Conservation (phyloP, 1,140 invertebrate species). For the Pemphigus obesinymphae region DNA sequence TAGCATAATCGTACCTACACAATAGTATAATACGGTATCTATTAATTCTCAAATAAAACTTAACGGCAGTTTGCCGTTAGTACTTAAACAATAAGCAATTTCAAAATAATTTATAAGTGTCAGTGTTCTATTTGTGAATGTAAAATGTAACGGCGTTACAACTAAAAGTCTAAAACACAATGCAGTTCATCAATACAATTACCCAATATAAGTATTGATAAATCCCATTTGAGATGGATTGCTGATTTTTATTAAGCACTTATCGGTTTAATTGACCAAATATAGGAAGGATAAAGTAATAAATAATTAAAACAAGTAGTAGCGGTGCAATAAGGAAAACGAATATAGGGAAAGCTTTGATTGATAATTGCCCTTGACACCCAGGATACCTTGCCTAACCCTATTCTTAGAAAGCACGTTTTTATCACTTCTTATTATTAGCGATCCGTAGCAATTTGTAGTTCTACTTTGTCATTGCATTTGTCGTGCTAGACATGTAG, state of each 20-base stretch:
- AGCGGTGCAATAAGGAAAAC: no score
- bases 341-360: background rate
- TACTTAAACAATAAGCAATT: background rate
- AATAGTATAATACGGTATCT: background rate
- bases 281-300: no score
- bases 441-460: background rate
- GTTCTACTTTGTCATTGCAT: background rate
- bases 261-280: no score
- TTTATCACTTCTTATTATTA: background rate
- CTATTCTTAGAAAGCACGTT: background rate
- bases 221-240: background rate
- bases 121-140: background rate
- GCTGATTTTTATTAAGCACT: no score
- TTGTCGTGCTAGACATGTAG: background rate
- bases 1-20: no score
- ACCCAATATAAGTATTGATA: background rate
- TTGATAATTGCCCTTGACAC: slow-evolving; percentile 15
- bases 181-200: background rate
- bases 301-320: no score
- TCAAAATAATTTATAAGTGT: background rate
- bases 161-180: background rate
- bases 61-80: background rate
- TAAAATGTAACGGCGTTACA: background rate
- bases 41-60: background rate
- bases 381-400: background rate